A percentile compares a stretch with the other conserved stretches of the same genome.
phyloP scores from a whole-genome alignment of 2,113 vertebrate genomes.

The Pollachius pollachius region DNA sequence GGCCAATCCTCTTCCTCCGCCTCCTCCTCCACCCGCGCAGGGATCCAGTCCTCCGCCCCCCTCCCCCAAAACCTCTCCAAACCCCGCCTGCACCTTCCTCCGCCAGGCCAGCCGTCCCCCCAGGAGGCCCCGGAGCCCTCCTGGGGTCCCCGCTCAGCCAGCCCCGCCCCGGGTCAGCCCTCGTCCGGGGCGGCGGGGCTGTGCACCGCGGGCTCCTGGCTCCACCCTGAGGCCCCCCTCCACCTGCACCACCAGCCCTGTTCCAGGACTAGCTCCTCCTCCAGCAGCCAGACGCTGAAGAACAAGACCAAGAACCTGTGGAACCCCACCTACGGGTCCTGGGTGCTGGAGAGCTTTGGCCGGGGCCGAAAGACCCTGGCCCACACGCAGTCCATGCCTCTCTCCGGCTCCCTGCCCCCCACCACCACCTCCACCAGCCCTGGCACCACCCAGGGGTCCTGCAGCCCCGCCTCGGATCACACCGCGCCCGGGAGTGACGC shows the following conservation, averaged over 20 bases:
- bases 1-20: slow-evolving; percentile 45
- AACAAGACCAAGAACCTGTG: slow-evolving; percentile 91
- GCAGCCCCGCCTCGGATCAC: slow-evolving; percentile 54
- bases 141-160: slow-evolving; percentile 57
- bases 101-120: slow-evolving; percentile 44
- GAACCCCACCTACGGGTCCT: slow-evolving; percentile 91
- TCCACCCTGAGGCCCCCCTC: slow-evolving; percentile 57
- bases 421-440: slow-evolving; percentile 29
- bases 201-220: slow-evolving; percentile 46
- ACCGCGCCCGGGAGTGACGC: slow-evolving; percentile 70
- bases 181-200: slow-evolving; percentile 2
- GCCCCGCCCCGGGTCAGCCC: slow-evolving; percentile 45
- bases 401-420: slow-evolving; percentile 46
- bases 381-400: slow-evolving; percentile 75
- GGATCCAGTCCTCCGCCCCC: slow-evolving; percentile 17
- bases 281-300: slow-evolving; percentile 78
- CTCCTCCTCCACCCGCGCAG: slow-evolving; percentile 34
- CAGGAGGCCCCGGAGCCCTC: slow-evolving; percentile 71
- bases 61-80: slow-evolving; percentile 60
- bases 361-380: slow-evolving; percentile 65
- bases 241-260: slow-evolving; percentile 60
- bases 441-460: slow-evolving; percentile 28
- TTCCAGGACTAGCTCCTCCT: slow-evolving; percentile 69
- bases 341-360: slow-evolving; percentile 81
- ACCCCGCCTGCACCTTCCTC: slow-evolving; percentile 58